These are phyloP conservation scores for Muschampia plurimacula DNA, from an alignment of 2,888 invertebrate genomes.

Conservation along the genomic window DNA sequence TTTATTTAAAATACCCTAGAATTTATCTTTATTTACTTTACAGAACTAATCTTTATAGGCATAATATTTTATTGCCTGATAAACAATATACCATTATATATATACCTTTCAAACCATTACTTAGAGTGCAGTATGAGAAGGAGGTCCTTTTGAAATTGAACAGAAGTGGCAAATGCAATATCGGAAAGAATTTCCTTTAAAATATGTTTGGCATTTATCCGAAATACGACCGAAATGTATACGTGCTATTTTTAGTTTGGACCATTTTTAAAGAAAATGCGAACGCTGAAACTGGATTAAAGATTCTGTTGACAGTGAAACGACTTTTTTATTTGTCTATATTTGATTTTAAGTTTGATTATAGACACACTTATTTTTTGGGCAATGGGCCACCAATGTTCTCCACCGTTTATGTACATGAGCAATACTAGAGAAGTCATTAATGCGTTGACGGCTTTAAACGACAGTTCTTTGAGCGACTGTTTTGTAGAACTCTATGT, in stretches of 20 bases:
- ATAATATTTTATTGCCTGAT: too few relatives aligned
- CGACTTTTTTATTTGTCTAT: background rate
- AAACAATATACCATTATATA: background rate
- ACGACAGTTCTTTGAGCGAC: too few relatives aligned
- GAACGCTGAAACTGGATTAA: conserved; percentile 9
- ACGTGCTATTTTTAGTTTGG: conserved; percentile 15
- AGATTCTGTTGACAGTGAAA: background rate
- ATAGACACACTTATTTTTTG: too few relatives aligned
- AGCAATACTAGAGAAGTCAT: too few relatives aligned
- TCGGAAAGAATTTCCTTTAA: conserved; percentile 34
- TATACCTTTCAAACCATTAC: background rate
- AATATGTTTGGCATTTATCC: conserved; percentile 37
- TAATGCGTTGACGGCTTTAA: too few relatives aligned
- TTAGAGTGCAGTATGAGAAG: conserved; percentile 1
- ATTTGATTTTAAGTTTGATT: background rate
- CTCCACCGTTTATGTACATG: too few relatives aligned
- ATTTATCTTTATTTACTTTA: too few relatives aligned
- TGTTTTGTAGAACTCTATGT: too few relatives aligned
- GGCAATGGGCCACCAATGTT: too few relatives aligned
- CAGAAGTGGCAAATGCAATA: conserved; percentile 38
- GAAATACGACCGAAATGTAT: conserved; percentile 36
- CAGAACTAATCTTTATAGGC: too few relatives aligned
- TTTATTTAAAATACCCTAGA: too few relatives aligned
- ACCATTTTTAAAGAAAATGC: conserved; percentile 27
- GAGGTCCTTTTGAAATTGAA: conserved; percentile 25